Percentiles rank a stretch among this genome's conserved stretches.
These are phyloP conservation scores for Diphyllodes magnificus DNA, from an alignment of 2,113 vertebrate species.

Conservation along the genomic window DNA sequence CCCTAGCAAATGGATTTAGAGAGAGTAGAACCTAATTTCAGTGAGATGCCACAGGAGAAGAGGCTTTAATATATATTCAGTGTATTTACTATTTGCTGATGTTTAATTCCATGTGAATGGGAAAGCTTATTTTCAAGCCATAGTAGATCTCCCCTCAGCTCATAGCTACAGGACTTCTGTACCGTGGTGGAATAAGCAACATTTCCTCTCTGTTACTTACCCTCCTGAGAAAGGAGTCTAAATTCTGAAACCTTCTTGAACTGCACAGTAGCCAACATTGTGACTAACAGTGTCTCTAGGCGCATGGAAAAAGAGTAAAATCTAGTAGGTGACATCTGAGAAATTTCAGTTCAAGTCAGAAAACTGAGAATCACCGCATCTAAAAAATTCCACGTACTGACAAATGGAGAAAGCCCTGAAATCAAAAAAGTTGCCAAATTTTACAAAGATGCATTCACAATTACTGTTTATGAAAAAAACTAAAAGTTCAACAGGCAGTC, in stretches of 20 bases:
- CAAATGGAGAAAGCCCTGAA: neutral
- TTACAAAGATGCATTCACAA: neutral
- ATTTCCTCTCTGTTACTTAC: neutral
- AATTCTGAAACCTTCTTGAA: neutral
- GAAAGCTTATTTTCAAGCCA: neutral
- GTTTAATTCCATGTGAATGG: neutral
- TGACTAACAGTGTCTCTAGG: neutral
- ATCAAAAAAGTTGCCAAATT: neutral
- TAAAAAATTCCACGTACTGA: neutral
- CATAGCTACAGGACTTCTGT: neutral
- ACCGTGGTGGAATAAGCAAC: neutral
- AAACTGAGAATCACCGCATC: neutral
- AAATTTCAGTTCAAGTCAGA: neutral
- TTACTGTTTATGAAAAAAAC: neutral
- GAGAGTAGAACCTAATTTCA: neutral
- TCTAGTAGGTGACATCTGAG: neutral
- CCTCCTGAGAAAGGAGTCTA: neutral
- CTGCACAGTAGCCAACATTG: neutral
- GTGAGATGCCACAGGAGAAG: neutral
- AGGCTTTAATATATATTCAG: neutral
- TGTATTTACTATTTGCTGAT: neutral
- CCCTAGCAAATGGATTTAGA: neutral
- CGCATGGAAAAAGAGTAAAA: neutral
- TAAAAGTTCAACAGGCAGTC: neutral
- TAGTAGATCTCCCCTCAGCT: neutral